Evolutionary conservation across 2,797 vertebrate species (phyloP), one percentile per base, ranked within the genome.

Genomic region (Sebastes iracundus): DNA sequence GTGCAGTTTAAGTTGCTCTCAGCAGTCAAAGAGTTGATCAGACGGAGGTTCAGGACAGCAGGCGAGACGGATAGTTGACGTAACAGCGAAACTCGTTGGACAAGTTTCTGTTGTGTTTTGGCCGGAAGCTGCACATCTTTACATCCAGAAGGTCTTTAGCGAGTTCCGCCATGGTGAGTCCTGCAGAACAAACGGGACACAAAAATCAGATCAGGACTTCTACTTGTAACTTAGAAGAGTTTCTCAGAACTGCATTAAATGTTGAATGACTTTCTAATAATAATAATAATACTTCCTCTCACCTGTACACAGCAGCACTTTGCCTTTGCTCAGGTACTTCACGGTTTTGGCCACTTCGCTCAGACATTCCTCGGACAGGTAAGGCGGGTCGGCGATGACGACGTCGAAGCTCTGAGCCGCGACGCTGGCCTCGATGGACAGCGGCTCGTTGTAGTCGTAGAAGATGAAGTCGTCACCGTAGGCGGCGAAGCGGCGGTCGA

Each of bases 241-340:
- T 27, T 27, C 25, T 27, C 25, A 27, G 25, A 27, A 27, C 25
- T 27, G 25, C 25, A 27, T 27, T 27, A 27, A 27, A 27, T 27
- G 25, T 27, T 27, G 25, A 27, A 27, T 27, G 25, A 27, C 25
- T 27, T 27, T 27, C 4, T 27, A 27, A 27, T 27, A 27, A 27
- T 27, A 27, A 35, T 38, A 13, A 38, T 38, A 38, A 38, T 38
- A 38, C 0, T 38, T 38, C 4, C 38, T 53, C 94, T 88, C 90
- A 98, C 98, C 98, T 94, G 99, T 99, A 78, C 99, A 99, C 64
- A 99, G 96, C 85, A 99, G 94, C 87, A 98, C 96, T 94, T 98
- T 99, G 78, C 94, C 96, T 92, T 93, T 97, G 61, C 97, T 96
- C 84, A 99, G 96, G 90, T 96, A 95, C 80, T 94, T 95, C 83